A percentile compares a stretch with the other conserved stretches of the same genome.
Conservation (phyloP, 2,797 vertebrate genomes). For the Sus cebifrons region DNA sequence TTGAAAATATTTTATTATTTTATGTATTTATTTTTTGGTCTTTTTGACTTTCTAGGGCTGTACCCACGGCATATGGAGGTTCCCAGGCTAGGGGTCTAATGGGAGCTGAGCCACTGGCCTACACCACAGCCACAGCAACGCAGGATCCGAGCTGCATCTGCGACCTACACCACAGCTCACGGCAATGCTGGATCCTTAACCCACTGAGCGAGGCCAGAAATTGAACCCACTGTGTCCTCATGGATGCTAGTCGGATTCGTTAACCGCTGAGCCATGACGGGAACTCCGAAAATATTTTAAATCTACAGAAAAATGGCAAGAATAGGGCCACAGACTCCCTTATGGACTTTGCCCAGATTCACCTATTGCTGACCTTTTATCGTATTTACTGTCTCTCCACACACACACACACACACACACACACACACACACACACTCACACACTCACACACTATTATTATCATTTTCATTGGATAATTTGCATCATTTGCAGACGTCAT, state of each 20-base stretch:
- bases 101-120: no score
- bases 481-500: neutral
- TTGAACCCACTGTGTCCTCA: accelerated
- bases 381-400: neutral
- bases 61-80: no score
- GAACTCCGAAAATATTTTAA: neutral
- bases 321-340: neutral
- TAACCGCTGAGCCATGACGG: neutral
- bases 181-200: no score
- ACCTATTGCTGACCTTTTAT: neutral
- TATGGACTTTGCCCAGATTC: neutral
- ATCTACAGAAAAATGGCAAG: neutral
- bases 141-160: no score
- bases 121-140: no score
- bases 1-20: no score
- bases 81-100: no score
- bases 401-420: neutral
- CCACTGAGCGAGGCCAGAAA: neutral
- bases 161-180: no score
- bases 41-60: no score
- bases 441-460: neutral
- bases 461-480: neutral
- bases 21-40: no score
- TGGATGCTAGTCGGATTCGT: neutral
- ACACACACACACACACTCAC: neutral